Base-by-base conservation (phyloP, 2,888 invertebrate genomes). In the Mythimna lalbum region DNA sequence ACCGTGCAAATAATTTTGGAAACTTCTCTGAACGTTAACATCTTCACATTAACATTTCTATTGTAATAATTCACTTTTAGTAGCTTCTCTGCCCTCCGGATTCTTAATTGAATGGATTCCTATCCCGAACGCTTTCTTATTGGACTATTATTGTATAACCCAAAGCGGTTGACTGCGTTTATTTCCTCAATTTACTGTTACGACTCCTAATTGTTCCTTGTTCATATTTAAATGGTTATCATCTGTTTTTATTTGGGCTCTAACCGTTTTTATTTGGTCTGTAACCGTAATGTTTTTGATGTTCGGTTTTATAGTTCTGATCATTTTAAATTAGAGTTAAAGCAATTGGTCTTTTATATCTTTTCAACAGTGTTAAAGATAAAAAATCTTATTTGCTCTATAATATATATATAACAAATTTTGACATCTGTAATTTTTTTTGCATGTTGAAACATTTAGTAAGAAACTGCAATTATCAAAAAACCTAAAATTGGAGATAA, bases 61-160 rank as follows among this genome's bases (percentile, higher is more conserved):
- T 59, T 36, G 49, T 55, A 70, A 68, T 50, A 63, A 74, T 80
- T 72, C 71, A 76, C 59, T 74, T 69, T 73, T 62, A 65, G 31
- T 61, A 43, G 12, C 53, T 49, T 57, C 50, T 67, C 10, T 67
- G 47, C 39, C 59, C 59, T 53, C 50, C 59, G 50, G 61, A 49
- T 71, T 68, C 65, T 81, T 81, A 83, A 77, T 80, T 83, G 71
- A 83, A 83, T 80, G 69, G 72, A 81, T 69, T 74, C 70, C 69
- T 69, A 67, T 83, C 69, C 70, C 72, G 36, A 79, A 75, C 75
- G 65, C 68, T 69, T 73, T 71, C 68, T 76, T 73, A 81, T 74
- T 81, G 73, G 81, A 65, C 52, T 65, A 81, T 75, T 71, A 71
- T 73, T 81, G 62, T 79, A 67, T 73, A 74, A 64, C 71, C 67